Conservation (phyloP, 2,113 vertebrate species). For the Eulacestoma nigropectus region DNA sequence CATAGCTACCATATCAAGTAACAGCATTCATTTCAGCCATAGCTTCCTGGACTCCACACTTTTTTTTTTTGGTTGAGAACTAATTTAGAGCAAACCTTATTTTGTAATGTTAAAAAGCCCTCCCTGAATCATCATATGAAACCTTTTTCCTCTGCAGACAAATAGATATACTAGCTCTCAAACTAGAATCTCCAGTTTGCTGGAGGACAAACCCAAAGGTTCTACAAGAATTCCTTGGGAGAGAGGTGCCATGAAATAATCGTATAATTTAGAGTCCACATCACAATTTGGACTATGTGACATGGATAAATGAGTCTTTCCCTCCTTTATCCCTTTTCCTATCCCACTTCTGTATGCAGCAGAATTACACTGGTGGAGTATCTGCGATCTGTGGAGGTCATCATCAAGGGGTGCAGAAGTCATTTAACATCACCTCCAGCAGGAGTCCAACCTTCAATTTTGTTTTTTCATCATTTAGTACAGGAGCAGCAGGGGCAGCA, state of each 20-base stretch:
- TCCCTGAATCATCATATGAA: too few species aligned
- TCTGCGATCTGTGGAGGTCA: neutral
- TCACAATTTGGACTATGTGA: neutral
- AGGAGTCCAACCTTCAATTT: neutral
- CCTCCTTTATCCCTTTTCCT: neutral
- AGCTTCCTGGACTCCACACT: neutral
- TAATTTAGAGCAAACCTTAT: neutral
- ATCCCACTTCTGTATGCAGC: neutral
- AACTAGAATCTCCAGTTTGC: neutral
- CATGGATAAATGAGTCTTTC: neutral
- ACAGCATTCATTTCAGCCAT: neutral
- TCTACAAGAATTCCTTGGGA: neutral
- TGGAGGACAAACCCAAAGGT: neutral
- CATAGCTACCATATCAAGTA: neutral
- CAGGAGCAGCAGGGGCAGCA: neutral
- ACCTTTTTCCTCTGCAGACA: neutral
- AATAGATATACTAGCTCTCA: neutral
- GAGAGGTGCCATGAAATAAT: neutral
- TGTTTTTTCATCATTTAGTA: neutral
- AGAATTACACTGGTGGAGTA: neutral
- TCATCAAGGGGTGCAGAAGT: neutral
- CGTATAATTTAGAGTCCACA: neutral
- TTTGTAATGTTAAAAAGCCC: neutral
- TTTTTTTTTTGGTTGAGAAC: neutral
- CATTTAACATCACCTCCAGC: neutral